These are phyloP conservation scores for Rhogogaster chlorosoma DNA, from an alignment of 2,888 invertebrate species.

Conservation along the genomic window DNA sequence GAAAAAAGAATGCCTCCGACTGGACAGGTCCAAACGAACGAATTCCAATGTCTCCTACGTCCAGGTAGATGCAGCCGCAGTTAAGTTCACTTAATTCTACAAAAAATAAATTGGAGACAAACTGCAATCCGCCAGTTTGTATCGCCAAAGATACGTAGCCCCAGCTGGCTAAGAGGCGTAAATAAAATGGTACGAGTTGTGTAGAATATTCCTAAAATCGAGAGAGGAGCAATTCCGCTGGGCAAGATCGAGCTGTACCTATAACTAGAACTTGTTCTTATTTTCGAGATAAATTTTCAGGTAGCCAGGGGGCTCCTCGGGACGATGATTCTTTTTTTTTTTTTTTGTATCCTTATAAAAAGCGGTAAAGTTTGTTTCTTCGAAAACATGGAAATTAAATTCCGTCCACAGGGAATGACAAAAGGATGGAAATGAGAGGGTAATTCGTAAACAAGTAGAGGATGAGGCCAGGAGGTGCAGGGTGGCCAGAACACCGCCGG, in stretches of 20 bases:
- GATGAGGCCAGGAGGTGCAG: slow-evolving; percentile 55
- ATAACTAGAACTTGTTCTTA: background rate
- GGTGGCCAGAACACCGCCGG: slow-evolving; percentile 49
- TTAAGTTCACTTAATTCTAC: background rate
- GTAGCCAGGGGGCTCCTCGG: background rate
- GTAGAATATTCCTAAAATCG: background rate
- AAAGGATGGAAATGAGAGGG: slow-evolving; percentile 72
- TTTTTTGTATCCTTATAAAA: background rate
- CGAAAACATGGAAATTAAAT: slow-evolving; percentile 61
- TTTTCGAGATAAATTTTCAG: slow-evolving; percentile 6
- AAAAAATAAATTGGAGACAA: background rate
- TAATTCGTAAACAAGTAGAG: slow-evolving; percentile 72
- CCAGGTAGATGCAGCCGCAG: background rate
- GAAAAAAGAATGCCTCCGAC: background rate
- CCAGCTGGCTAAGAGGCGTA: background rate
- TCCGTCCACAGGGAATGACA: slow-evolving; percentile 63
- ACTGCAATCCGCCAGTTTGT: background rate
- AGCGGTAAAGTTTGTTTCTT: slow-evolving; percentile 55
- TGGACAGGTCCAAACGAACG: background rate
- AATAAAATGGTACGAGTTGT: background rate
- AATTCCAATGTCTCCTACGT: background rate
- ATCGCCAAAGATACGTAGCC: background rate
- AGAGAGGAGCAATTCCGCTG: background rate
- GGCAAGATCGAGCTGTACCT: background rate
- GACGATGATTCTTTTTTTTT: background rate